Base-by-base conservation (phyloP, 2,888 invertebrate species). In the Eretmocerus hayati region DNA sequence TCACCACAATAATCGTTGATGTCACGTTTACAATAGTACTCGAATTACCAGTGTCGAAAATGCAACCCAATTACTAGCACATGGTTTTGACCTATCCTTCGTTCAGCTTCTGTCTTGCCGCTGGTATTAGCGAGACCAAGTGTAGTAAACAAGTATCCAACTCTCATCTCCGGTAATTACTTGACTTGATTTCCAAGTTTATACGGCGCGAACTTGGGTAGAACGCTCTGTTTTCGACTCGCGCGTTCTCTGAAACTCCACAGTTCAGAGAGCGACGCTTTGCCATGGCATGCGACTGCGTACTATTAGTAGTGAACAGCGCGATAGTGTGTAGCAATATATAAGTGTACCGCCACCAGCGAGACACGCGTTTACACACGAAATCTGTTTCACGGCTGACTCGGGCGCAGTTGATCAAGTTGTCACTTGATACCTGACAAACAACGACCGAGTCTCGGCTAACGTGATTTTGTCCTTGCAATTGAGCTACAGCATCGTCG, bases 121-220 rank as follows among this genome's bases (percentile, higher is more conserved):
- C n/a, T n/a, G n/a, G n/a, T n/a, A n/a, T n/a, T n/a, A n/a, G n/a
- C n/a, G 33, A 15, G 15, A n/a, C 18, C 21, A 9, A 19, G 38
- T 8, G 13, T 8, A 9, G 38, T 38, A 38, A 38, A 38, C 22
- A 21, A 38, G 21, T 21, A 38, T 5, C 6, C 13, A 38, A 5
- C 21, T 21, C 38, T 13, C 38, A 16, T 15, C 5, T 8, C 26
- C 33, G 19, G 23, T 35, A 32, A 21, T 43, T 33, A 21, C 37
- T 26, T 35, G 18, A 43, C 43, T 22, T 43, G 23, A 23, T 43
- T 15, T 6, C 36, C 37, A 19, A 26, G 33, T 30, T 30, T 42
- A 42, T 44, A 37, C 16, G 26, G 5, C 4, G 26, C 16, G 44
- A 37, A 35, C 5, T 32, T 30, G 38, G 6, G 36, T 18, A 11